Base-by-base conservation (phyloP, 2,797 vertebrate genomes). In the Paratrypauchen microcephalus region DNA sequence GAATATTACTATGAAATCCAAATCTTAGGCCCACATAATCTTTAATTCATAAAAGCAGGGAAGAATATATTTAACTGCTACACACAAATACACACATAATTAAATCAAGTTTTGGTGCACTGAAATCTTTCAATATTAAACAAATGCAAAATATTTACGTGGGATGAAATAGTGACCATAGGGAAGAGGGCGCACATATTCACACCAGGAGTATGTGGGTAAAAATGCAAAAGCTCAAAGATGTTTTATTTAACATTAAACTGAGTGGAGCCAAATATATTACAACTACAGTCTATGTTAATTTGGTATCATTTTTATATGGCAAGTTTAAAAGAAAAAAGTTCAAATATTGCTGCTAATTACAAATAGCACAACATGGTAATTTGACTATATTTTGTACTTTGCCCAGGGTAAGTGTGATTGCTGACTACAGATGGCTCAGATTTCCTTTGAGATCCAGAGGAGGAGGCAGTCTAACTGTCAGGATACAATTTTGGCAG, bases 401-500 rank as follows among this genome's bases (percentile, higher is more conserved):
- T 62, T 28, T 65, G 57, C 21, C 70, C 58, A 65, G 55, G 60
- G 57, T 76, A 70, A 75, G 60, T 66, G 16, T 45, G 30, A 7
- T 54, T 24, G 12, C 57, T 32, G 41, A 18, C 30, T 41, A 83
- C 68, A 79, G 57, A 80, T 54, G 24, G 65, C 45, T 47, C 18
- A n/a, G 28, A 56, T 65, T 81, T 73, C 71, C 2, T 18, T 48
- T 64, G 58, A 18, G 16, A 58, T 74, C 56, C 65, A 74, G 60
- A 70, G 65, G 72, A 62, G 59, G 68, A 77, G 41, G 41, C 47
- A 50, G 61, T 82, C 65, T 78, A 68, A 74, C 58, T 24, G 54
- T 79, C 74, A 79, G 30, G 61, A 70, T 72, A 41, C 68, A 65
- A 77, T 77, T 77, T 69, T 77, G 71, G 69, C 72, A 72, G 56